These are phyloP conservation scores for Lepidotrigona ventralis DNA, from an alignment of 1,140 invertebrate genomes.

Conservation along the genomic window DNA sequence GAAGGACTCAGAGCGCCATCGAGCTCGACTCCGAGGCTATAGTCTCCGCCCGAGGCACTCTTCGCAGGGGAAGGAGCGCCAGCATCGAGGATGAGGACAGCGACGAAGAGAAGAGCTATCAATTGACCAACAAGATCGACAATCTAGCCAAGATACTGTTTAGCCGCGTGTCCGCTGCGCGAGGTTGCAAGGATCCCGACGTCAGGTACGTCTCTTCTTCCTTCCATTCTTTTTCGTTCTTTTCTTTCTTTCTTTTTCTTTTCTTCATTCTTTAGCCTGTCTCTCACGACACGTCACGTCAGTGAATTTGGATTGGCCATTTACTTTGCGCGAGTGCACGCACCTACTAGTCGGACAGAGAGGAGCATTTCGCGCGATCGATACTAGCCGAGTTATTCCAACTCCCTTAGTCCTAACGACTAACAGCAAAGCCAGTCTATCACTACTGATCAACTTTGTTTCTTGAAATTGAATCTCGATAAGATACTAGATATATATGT, in stretches of 20 bases:
- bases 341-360: neutral
- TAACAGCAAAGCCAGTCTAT: neutral
- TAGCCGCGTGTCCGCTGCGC: conserved; percentile 73
- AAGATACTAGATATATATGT: neutral
- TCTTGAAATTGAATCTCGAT: neutral
- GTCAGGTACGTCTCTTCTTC: conserved; percentile 54
- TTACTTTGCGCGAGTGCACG: neutral
- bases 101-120: conserved; percentile 72
- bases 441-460: no score
- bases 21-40: conserved; percentile 85
- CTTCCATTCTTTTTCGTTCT: neutral
- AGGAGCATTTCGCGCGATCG: conserved; percentile 9
- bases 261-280: neutral
- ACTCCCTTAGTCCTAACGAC: neutral
- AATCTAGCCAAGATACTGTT: conserved; percentile 77
- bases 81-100: conserved; percentile 75
- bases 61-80: conserved; percentile 74
- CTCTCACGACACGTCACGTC: no score
- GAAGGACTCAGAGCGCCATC: conserved; percentile 87
- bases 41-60: conserved; percentile 80
- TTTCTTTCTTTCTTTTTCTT: neutral
- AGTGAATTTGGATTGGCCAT: neutral
- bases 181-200: conserved; percentile 70
- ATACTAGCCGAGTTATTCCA: conserved; percentile 1
- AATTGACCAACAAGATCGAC: conserved; percentile 77